Base-by-base conservation (phyloP, 2,888 invertebrate species). In the Drosophila leonis region DNA sequence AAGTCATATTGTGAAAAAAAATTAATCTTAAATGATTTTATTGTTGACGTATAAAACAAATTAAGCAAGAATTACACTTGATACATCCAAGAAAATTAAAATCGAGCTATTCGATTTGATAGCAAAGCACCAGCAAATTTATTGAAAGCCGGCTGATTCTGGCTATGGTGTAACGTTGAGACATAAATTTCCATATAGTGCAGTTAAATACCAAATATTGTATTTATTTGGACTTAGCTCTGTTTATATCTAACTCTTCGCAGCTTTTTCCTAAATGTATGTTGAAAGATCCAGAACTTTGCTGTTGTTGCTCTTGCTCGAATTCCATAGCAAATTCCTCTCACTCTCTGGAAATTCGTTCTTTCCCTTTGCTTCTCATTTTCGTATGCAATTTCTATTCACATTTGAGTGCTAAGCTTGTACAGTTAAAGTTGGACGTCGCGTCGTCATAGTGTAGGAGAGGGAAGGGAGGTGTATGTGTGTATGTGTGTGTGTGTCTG, bases 301-400 rank as follows among this genome's bases (percentile, higher is more conserved):
- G 35, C 46, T 42, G 18, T 42, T 59, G 35, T 39, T 63, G 29
- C 29, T 63, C 20, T 39, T 8, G 9, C 18, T 55, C 57, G 44
- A 60, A 71, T 75, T 63, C 59, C 55, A 72, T 44, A 35, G 18
- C 33, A 29, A 65, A 54, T 65, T 66, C 66, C 44, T 42, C 37
- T 24, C 7, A 13, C 15, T 18, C 13, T 33, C 24, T 24, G 24
- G 27, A 44, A 24, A 24, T 24, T 8, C 7, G 8, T 24, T 44
- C 24, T 15, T 8, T 44, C 15, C 24, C 15, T 13, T 15, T 44
- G 8, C 13, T 24, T 6, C 24, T 48, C 31, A 29, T 31, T 29
- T 41, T 27, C 12, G 48, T 54, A 48, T 70, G 67, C 65, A 61
- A 61, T 81, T 83, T 86, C 75, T 71, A 65, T 72, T 82, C 70